Percentiles rank a stretch among this genome's conserved stretches.
These are phyloP conservation scores for Zaprionus bogoriensis DNA, from an alignment of 2,888 invertebrate species.

Conservation along the genomic window DNA sequence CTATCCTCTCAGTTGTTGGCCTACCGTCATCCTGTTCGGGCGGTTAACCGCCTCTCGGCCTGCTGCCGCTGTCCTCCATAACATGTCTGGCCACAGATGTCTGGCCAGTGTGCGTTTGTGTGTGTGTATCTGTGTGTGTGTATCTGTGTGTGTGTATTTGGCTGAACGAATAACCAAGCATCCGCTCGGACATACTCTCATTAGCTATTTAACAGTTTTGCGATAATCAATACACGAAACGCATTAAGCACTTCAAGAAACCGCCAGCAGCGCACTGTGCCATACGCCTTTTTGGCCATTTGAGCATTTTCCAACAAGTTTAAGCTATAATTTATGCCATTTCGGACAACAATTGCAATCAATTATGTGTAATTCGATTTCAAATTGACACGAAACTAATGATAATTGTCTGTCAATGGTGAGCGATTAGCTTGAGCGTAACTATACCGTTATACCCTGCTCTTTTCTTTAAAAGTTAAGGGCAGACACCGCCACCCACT, in stretches of 20 bases:
- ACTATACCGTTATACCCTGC: too few species aligned
- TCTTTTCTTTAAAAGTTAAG: too few species aligned
- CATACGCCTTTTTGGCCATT: slow-evolving; percentile 2
- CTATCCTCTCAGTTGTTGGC: slow-evolving; percentile 7
- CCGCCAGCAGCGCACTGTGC: too few species aligned
- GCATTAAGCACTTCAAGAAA: slow-evolving; percentile 8
- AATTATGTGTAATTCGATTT: too few species aligned
- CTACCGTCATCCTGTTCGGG: slow-evolving; percentile 44
- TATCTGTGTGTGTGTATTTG: neutral
- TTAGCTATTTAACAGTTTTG: slow-evolving; percentile 23
- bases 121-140: neutral
- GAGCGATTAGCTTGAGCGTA: too few species aligned
- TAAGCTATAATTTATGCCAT: too few species aligned
- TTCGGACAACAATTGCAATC: too few species aligned
- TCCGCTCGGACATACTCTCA: slow-evolving; percentile 5
- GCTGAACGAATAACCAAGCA: slow-evolving; percentile 12
- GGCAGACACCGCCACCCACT: too few species aligned
- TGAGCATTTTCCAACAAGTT: too few species aligned
- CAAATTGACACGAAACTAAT: too few species aligned
- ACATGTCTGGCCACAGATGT: slow-evolving; percentile 30
- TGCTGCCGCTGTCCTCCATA: slow-evolving; percentile 10
- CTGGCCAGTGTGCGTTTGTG: neutral
- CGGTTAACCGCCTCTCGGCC: slow-evolving; percentile 34
- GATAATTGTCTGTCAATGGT: too few species aligned
- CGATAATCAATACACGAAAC: slow-evolving; percentile 44